phyloP scores from a whole-genome alignment of 2,113 vertebrate species.

The Brachypodius melanocephalos region DNA sequence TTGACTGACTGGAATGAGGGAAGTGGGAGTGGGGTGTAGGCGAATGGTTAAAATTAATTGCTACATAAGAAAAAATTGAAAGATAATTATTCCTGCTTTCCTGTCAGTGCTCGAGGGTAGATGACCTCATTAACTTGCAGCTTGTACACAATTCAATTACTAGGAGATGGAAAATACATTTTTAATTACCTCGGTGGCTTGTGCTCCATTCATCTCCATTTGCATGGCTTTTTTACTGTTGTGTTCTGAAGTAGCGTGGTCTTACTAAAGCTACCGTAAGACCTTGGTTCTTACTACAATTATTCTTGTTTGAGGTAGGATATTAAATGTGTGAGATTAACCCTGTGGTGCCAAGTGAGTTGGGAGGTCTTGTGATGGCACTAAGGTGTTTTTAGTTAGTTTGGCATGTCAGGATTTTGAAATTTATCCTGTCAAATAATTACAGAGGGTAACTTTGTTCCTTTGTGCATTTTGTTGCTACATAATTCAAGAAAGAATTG shows the following conservation, averaged over 20 bases:
- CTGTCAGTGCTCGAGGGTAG: slow-evolving; percentile 88
- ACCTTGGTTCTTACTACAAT: slow-evolving; percentile 26
- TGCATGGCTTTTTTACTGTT: slow-evolving; percentile 72
- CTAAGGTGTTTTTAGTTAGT: slow-evolving; percentile 16
- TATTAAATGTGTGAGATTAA: slow-evolving; percentile 55
- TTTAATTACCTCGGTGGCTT: slow-evolving; percentile 90
- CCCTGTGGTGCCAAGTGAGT: background rate
- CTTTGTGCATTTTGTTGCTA: slow-evolving; percentile 4
- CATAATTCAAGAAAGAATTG: slow-evolving; percentile 3
- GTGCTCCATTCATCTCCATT: slow-evolving; percentile 87
- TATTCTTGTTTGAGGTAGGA: slow-evolving; percentile 46
- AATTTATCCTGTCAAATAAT: background rate
- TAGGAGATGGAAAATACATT: slow-evolving; percentile 92
- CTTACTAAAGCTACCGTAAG: slow-evolving; percentile 39
- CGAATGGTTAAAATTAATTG: slow-evolving; percentile 93
- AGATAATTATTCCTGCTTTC: slow-evolving; percentile 94
- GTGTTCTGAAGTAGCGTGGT: slow-evolving; percentile 65
- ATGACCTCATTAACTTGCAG: slow-evolving; percentile 95
- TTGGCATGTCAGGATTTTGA: background rate
- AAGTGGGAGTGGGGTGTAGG: slow-evolving; percentile 73
- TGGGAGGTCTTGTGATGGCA: background rate
- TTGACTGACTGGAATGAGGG: slow-evolving; percentile 79
- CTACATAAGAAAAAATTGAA: slow-evolving; percentile 92
- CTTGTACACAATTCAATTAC: slow-evolving; percentile 98
- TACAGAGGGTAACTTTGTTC: background rate